phyloP scores from a whole-genome alignment of 2,888 invertebrate genomes.

The Globia sparganii region DNA sequence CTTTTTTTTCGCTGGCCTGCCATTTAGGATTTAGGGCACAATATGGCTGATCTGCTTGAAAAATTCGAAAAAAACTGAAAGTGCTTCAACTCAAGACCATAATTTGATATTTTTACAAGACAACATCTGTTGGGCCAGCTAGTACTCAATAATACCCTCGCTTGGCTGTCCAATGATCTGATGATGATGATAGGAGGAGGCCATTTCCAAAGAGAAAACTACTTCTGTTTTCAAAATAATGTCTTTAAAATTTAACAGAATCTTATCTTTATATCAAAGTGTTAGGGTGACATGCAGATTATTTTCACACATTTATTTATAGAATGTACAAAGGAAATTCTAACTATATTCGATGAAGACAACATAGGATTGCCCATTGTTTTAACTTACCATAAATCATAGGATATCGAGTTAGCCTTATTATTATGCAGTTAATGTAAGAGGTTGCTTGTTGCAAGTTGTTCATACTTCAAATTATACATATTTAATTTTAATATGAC shows the following conservation, averaged over 20 bases:
- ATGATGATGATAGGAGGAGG: background rate
- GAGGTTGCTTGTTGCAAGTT: conserved; percentile 3
- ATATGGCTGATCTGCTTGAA: background rate
- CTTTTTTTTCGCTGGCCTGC: no score
- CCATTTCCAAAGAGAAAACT: background rate
- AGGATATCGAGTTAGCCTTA: conserved; percentile 27
- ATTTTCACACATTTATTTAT: conserved; percentile 17
- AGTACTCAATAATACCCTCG: background rate
- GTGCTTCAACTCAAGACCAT: background rate
- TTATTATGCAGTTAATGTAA: conserved; percentile 53
- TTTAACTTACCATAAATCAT: conserved; percentile 38
- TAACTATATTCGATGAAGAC: background rate
- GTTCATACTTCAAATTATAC: conserved; percentile 14
- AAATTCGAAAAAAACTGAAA: no score
- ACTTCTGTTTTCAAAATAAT: background rate
- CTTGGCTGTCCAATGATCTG: background rate
- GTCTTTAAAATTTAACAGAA: background rate
- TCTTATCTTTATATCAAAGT: background rate
- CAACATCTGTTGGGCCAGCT: background rate
- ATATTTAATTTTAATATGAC: background rate
- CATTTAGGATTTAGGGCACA: background rate
- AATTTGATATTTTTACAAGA: background rate
- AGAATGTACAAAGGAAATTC: conserved; percentile 10
- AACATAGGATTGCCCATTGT: conserved; percentile 38
- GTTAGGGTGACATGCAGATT: background rate